Evolutionary conservation across 2,888 invertebrate genomes (phyloP), one percentile per base, ranked within the genome.

Genomic region (Lissocephala sabroskyi): DNA sequence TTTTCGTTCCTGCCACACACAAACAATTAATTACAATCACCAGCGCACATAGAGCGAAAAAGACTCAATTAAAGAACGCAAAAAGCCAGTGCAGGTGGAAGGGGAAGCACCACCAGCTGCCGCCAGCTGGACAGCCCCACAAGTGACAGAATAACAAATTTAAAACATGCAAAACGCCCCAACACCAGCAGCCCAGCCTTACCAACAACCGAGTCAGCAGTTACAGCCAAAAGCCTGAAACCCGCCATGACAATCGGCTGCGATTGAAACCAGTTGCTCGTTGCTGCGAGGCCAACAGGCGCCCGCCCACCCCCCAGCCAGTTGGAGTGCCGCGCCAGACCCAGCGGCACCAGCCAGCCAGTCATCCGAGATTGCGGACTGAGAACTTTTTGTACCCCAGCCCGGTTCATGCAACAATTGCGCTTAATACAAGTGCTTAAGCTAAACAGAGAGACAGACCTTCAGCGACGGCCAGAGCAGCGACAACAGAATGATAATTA

Each of bases 191-290:
- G 49, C 59, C 64, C 53, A 65, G 67, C 73, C n/a, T n/a, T n/a
- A 63, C 45, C 9, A 18, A 17, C 18, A 18, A 36, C 19, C 10
- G 14, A 4, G 14, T 13, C 57, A 58, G 77, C 70, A 74, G 62
- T 70, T 73, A 56, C 78, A 62, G 75, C 65, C n/a, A n/a, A n/a
- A n/a, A n/a, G n/a, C n/a, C n/a, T n/a, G 11, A 35, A 59, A 65
- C 58, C 71, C 65, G 50, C 35, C 56, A 59, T 77, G 67, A 70
- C 59, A 70, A 66, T 58, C 65, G 52, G 56, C 63, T 70, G 78
- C 66, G 68, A 68, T 77, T 68, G 77, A 68, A 68, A 74, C 62
- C 71, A 65, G 78, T 77, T 70, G 49, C 35, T n/a, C n/a, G n/a
- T n/a, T n/a, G n/a, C n/a, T n/a, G n/a, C n/a, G n/a, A 56, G 68